A percentile compares a stretch with the other conserved stretches of the same genome.
phyloP scores from a whole-genome alignment of 2,888 invertebrate genomes.

The Drosophila percnosoma region DNA sequence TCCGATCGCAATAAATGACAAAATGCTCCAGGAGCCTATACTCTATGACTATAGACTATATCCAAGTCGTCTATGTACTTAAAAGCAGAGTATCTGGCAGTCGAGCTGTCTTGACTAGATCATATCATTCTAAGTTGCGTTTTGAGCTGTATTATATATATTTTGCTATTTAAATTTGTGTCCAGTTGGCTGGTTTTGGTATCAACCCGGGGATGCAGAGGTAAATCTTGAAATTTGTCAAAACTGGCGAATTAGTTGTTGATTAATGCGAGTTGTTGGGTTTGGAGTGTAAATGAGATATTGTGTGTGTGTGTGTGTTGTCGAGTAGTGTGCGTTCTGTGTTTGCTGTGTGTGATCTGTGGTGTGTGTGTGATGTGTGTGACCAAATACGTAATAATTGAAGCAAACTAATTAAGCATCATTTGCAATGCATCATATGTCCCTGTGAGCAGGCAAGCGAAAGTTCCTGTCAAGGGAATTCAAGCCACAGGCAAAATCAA shows the following conservation, averaged over 20 bases:
- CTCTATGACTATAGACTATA: neutral
- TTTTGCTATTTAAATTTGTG: neutral
- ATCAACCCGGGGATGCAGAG: neutral
- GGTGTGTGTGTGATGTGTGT: conserved; percentile 2
- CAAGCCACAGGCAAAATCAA: neutral
- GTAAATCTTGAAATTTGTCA: conserved; percentile 20
- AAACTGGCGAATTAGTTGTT: conserved; percentile 22
- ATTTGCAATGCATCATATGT: conserved; percentile 4
- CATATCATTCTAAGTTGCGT: neutral
- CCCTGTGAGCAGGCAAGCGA: conserved; percentile 7
- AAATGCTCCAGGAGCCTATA: neutral
- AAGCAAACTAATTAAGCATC: conserved; percentile 59
- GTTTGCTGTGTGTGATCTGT: conserved; percentile 9
- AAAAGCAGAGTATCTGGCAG: neutral
- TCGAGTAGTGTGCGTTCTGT: conserved; percentile 23
- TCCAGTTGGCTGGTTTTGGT: conserved; percentile 18
- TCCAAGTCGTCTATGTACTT: neutral
- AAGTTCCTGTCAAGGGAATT: neutral
- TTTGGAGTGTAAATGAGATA: conserved; percentile 27
- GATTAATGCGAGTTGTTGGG: conserved; percentile 58
- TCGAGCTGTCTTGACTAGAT: neutral
- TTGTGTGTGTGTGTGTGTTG: conserved; percentile 20
- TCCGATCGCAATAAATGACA: neutral
- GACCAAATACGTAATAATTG: conserved; percentile 46
- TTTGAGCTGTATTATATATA: neutral